Evolutionary conservation across 2,113 vertebrate genomes (phyloP), one percentile per base, ranked within the genome.

Genomic region (Menidia beryllina): DNA sequence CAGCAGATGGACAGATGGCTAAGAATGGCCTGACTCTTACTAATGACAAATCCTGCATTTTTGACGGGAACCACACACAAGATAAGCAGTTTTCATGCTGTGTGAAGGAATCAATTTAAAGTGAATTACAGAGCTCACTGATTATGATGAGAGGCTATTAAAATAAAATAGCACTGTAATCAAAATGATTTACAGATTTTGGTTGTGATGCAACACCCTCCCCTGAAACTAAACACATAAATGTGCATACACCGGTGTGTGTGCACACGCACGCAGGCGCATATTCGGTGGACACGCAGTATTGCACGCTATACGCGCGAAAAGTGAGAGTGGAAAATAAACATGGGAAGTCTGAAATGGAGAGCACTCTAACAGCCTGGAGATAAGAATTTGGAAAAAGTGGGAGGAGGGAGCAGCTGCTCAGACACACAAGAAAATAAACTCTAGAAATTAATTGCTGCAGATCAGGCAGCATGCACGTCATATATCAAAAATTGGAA

Each of bases 371-470:
- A 86, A 84, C 72, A 50, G 84, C 86, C 79, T 59, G 45, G 53
- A 84, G 90, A 86, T 69, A 79, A 72, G 68, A 88, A 79, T 85
- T 71, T 66, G 47, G 49, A 69, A 74, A n/a, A 64, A 77, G 67
- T 38, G 68, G 72, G 61, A 54, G 72, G 72, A 53, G 83, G 72
- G 57, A 81, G 79, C 76, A 84, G 82, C 79, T 86, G 81, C 74
- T 90, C 77, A 87, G 83, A 74, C 83, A 66, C 39, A 56, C 0
- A 21, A 11, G 27, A 25, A 68, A 68, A 83, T 38, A 53, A 84
- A 72, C 67, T 79, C 57, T 38, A 83, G 83, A 88, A 91, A 92
- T 91, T 87, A 90, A 92, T 91, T 89, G 86, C 83, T 72, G 87
- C 75, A 89, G 79, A 91, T 91, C 82, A 80, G 61, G 58, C 88